Percentiles rank a stretch among this genome's conserved stretches.
These are phyloP conservation scores for Triplophysa tibetana DNA, from an alignment of 2,113 vertebrate species.

Conservation along the genomic window DNA sequence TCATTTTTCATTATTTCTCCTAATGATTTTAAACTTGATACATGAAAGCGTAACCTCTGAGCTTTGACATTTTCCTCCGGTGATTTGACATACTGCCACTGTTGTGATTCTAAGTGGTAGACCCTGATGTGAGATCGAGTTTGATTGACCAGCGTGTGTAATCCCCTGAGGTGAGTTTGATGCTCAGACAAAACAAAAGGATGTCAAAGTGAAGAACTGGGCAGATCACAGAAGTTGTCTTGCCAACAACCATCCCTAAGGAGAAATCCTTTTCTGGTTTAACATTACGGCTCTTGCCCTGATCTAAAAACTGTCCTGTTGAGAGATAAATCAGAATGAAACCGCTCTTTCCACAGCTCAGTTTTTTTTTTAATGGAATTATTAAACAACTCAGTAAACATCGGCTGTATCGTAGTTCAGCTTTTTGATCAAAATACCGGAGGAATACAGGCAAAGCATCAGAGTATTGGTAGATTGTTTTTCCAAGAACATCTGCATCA, in stretches of 20 bases:
- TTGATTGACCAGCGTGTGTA: not conserved
- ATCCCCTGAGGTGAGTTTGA: not conserved
- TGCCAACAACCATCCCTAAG: constrained; percentile 22
- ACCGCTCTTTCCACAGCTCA: not conserved
- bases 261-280: constrained; percentile 54
- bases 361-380: too few species aligned
- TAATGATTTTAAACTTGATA: too few species aligned
- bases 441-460: constrained; percentile 38
- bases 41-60: too few species aligned
- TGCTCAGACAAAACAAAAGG: not conserved
- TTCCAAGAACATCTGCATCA: constrained; percentile 5
- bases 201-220: not conserved
- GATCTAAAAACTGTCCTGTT: constrained; percentile 59
- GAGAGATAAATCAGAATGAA: constrained; percentile 54
- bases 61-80: not conserved
- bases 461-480: not conserved
- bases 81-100: not conserved
- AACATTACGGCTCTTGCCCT: constrained; percentile 52
- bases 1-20: too few species aligned
- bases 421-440: constrained; percentile 37
- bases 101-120: not conserved
- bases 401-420: not conserved
- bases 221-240: constrained; percentile 3
- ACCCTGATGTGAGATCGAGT: not conserved
- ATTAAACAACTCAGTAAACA: not conserved